phyloP scores from a whole-genome alignment of 1,140 invertebrate species.

The Colletes gigas region DNA sequence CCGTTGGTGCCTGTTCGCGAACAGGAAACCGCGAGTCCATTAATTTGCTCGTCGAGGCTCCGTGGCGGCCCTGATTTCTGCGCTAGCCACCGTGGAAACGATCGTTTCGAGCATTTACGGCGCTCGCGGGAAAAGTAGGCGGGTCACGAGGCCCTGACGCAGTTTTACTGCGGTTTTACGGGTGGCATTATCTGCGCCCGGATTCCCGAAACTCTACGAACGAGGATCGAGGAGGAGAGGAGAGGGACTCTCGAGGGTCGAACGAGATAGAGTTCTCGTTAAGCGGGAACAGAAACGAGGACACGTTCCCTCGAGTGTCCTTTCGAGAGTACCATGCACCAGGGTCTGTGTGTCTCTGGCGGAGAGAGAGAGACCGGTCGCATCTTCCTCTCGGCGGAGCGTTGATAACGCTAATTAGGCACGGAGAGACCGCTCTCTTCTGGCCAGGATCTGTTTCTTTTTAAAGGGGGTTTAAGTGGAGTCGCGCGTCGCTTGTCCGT shows the following conservation, averaged over 20 bases:
- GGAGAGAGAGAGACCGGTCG: conserved; percentile 7
- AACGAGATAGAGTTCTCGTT: conserved; percentile 41
- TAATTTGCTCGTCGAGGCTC: neutral
- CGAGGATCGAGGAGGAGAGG: conserved; percentile 32
- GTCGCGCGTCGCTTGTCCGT: conserved; percentile 22
- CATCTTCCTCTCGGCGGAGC: conserved; percentile 4
- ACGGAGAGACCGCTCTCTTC: conserved; percentile 15
- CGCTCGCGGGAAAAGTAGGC: conserved; percentile 58
- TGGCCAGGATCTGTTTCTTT: conserved; percentile 21
- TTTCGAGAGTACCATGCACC: neutral
- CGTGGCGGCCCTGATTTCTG: conserved; percentile 9
- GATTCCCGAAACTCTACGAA: conserved; percentile 68
- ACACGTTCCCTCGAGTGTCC: conserved; percentile 13
- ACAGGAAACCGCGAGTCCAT: too few species aligned
- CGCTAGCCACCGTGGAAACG: conserved; percentile 42
- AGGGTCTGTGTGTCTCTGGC: neutral
- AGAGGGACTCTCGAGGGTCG: neutral
- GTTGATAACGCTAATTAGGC: conserved; percentile 62
- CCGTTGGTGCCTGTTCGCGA: too few species aligned
- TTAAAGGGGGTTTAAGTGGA: conserved; percentile 38
- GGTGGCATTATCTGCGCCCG: conserved; percentile 53
- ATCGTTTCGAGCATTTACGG: conserved; percentile 70
- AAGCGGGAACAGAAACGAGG: conserved; percentile 24
- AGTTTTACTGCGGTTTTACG: conserved; percentile 66
- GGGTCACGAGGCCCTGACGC: conserved; percentile 26